Evolutionary conservation across 2,888 invertebrate species (phyloP), one percentile per base, ranked within the genome.

Genomic region (Eurytoma adleriae): DNA sequence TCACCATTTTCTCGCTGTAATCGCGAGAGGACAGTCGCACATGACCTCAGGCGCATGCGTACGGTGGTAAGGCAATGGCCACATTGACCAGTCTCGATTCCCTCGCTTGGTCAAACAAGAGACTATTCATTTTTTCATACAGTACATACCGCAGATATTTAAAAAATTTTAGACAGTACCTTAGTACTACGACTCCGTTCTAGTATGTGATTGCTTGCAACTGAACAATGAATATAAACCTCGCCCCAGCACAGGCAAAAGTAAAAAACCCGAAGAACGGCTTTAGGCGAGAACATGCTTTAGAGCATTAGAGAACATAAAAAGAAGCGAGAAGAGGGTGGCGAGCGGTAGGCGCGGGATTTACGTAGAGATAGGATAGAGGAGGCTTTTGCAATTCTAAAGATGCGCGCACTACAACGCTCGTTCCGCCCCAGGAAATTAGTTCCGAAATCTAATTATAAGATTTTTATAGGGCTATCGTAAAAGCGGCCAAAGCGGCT

Each of bases 391-490:
- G 78, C 78, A 75, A 78, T 81, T 78, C 75, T 72, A 83, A 76
- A 72, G 78, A 77, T 75, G 64, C 40, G 30, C 71, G 48, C 13
- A 50, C 52, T 71, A 16, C 24, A 16, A 0, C 14, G 13, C 48
- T 20, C 74, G 83, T 83, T 83, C 84, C 85, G 85, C 83, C 40
- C 40, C 86, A 86, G 88, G 87, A 88, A 89, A 89, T 90, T 90
- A 90, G 87, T 87, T 90, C 86, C 88, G 83, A 90, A 90, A 90
- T 90, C 90, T 90, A 90, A 90, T 90, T 90, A 90, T 86, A 85
- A 90, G 87, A 90, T 89, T 88, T 90, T 89, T 90, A 90, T 90
- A 90, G 89, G 88, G 88, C 90, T 86, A 89, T 90, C 90, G 90
- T 90, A 90, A 90, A 90, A 90, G 78, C 62, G 40, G 40, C 40